Evolutionary conservation across 2,888 invertebrate species (phyloP).

Genomic region (Diachrysia chrysitis): DNA sequence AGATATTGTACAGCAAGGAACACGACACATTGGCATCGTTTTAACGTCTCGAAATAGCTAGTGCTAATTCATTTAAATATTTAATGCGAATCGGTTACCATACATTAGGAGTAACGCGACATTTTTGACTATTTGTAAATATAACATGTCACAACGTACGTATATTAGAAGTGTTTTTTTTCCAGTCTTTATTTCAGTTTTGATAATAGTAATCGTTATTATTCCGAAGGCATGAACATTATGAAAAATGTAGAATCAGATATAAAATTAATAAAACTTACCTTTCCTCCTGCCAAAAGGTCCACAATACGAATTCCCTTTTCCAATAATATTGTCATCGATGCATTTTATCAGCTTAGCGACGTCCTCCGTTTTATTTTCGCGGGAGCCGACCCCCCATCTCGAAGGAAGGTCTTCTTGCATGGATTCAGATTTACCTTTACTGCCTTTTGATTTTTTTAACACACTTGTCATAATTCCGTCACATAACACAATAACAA

Average conservation of each 20-base stretch:
- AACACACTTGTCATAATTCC: constrained; percentile 86
- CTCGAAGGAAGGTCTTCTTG: constrained; percentile 85
- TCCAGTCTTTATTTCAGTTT: not conserved
- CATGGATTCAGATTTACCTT: constrained; percentile 88
- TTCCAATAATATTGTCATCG: constrained; percentile 94
- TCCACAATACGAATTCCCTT: constrained; percentile 94
- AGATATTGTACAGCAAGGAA: constrained; percentile 27
- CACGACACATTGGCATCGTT: constrained; percentile 41
- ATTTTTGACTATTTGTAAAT: constrained; percentile 12
- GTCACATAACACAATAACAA: constrained; percentile 79
- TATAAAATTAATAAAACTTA: constrained; percentile 72
- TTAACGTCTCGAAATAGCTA: constrained; percentile 27
- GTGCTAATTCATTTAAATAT: constrained; percentile 36
- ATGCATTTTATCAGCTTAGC: constrained; percentile 93
- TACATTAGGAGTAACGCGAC: constrained; percentile 14
- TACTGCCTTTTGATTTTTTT: constrained; percentile 85
- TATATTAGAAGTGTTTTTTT: not conserved
- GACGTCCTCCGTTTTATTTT: constrained; percentile 91
- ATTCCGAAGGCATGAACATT: not conserved
- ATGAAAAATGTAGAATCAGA: not conserved
- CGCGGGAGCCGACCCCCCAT: constrained; percentile 78
- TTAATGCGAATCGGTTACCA: constrained; percentile 23
- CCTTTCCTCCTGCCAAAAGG: constrained; percentile 95
- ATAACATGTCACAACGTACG: too few relatives aligned
- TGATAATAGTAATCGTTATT: not conserved